phyloP scores from a whole-genome alignment of 1,140 invertebrate species.

The Ceratosolen fusciceps region DNA sequence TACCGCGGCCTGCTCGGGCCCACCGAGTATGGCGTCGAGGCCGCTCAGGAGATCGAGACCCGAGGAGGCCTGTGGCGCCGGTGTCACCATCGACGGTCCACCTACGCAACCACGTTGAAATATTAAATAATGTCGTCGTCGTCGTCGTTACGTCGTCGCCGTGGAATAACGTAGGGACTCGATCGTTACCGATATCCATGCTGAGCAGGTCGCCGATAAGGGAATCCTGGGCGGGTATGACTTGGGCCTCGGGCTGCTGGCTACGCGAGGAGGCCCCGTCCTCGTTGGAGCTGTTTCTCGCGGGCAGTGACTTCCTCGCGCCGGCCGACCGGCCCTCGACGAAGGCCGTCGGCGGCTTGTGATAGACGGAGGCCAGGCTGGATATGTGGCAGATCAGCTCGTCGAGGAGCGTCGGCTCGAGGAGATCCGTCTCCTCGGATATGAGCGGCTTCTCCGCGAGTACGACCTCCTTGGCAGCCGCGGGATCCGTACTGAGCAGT shows the following conservation, averaged over 20 bases:
- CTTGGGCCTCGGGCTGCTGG: conserved; percentile 64
- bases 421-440: conserved; percentile 98
- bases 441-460: conserved; percentile 99
- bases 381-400: conserved; percentile 99
- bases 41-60: conserved; percentile 85
- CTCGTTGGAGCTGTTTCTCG: conserved; percentile 72
- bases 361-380: conserved; percentile 98
- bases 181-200: conserved; percentile 88
- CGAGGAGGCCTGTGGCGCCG: conserved; percentile 66
- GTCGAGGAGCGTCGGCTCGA: conserved; percentile 97
- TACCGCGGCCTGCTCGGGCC: conserved; percentile 66
- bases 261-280: conserved; percentile 64
- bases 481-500: conserved; percentile 97
- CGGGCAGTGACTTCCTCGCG: conserved; percentile 78
- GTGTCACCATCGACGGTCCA: conserved; percentile 71
- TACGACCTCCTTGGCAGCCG: conserved; percentile 99
- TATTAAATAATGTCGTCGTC: no score
- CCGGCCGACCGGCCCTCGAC: conserved; percentile 90
- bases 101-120: no score
- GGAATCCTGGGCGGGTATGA: conserved; percentile 88
- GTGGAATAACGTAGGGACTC: conserved; percentile 51
- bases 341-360: conserved; percentile 99
- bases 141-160: no score
- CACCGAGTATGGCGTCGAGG: conserved; percentile 64
- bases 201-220: conserved; percentile 96